Evolutionary conservation across 2,113 vertebrate species (phyloP).

Genomic region (Pseudopipra pipra): DNA sequence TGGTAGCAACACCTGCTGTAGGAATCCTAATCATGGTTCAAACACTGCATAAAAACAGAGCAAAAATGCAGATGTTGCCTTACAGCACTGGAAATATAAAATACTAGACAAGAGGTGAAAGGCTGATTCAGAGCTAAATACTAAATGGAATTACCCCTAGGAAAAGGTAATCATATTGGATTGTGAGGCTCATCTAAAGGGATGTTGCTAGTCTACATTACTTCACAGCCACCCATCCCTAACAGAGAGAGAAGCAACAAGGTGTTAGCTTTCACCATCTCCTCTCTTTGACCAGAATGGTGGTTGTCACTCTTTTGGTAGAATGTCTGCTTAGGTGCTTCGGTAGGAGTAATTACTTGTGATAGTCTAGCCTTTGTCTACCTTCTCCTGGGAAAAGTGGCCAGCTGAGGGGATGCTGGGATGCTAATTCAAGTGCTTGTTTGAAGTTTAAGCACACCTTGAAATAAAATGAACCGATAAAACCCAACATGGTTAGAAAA

Average conservation of each 20-base stretch:
- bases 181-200: background rate
- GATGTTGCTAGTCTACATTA: background rate
- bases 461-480: background rate
- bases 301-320: background rate
- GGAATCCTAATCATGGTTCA: background rate
- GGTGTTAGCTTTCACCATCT: background rate
- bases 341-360: background rate
- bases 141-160: background rate
- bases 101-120: background rate
- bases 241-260: background rate
- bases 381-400: background rate
- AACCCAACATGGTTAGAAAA: background rate
- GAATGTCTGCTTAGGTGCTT: background rate
- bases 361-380: background rate
- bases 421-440: background rate
- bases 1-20: background rate
- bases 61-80: background rate
- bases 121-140: background rate
- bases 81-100: background rate
- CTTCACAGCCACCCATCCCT: background rate
- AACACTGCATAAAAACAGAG: background rate
- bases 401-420: background rate
- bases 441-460: background rate
- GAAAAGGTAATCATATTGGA: background rate
- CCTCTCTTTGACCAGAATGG: background rate